A percentile compares a stretch with the other conserved stretches of the same genome.
Conservation (phyloP, 2,797 vertebrate genomes). For the Mionectes olivaceus region DNA sequence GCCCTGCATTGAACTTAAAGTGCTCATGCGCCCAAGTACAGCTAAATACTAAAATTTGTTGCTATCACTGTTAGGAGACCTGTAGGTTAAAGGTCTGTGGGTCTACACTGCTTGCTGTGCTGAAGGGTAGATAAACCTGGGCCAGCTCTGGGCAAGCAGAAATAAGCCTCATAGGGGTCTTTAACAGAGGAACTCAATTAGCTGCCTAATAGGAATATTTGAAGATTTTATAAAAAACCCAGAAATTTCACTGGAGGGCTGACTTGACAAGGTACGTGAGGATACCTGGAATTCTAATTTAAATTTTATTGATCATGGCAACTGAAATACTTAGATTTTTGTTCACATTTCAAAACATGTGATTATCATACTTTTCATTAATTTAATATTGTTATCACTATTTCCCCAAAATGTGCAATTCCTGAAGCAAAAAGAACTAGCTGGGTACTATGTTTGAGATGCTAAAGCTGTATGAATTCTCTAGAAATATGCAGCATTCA, state of each 20-base stretch:
- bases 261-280: background rate
- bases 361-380: background rate
- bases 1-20: background rate
- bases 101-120: background rate
- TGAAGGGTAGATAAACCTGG: background rate
- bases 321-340: background rate
- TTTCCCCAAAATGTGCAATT: background rate
- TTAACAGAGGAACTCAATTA: background rate
- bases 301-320: background rate
- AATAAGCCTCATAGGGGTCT: background rate
- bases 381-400: background rate
- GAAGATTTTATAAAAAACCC: background rate
- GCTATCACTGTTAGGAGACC: background rate
- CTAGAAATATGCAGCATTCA: constrained; percentile 19
- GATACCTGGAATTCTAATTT: background rate
- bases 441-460: background rate
- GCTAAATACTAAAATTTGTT: background rate
- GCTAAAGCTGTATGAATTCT: background rate
- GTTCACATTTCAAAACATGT: background rate
- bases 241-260: background rate
- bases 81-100: background rate
- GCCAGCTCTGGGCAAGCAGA: background rate
- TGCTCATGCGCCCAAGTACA: background rate
- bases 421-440: background rate
- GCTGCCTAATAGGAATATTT: background rate